These are phyloP conservation scores for Seriola dumerili DNA, from an alignment of 2,113 vertebrate genomes.

Conservation along the genomic window DNA sequence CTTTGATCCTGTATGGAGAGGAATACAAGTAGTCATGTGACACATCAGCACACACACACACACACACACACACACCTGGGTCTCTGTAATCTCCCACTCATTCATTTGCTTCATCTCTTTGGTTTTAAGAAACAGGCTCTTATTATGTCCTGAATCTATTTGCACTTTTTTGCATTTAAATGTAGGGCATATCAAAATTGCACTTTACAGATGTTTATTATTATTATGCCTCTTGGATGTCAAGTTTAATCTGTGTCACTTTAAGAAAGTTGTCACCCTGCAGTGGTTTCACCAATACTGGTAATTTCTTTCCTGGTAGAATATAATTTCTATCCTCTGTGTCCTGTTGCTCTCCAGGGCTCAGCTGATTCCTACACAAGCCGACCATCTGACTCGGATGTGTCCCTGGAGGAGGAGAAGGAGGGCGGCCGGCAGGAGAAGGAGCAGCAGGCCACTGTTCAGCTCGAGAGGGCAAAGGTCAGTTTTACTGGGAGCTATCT, in stretches of 20 bases:
- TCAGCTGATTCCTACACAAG: slow-evolving; percentile 99
- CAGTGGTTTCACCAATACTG: background rate
- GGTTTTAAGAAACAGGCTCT: slow-evolving; percentile 19
- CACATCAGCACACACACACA: slow-evolving; percentile 5
- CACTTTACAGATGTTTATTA: background rate
- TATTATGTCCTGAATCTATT: slow-evolving; percentile 19
- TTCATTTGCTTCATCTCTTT: slow-evolving; percentile 1
- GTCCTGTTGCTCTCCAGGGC: slow-evolving; percentile 85
- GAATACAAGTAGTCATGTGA: slow-evolving; percentile 9
- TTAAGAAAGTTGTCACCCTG: background rate
- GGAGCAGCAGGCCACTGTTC: slow-evolving; percentile 95
- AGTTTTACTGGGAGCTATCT: background rate
- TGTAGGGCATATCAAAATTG: background rate
- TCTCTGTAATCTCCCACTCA: slow-evolving; percentile 11
- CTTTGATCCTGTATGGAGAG: slow-evolving; percentile 67
- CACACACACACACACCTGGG: slow-evolving; percentile 25
- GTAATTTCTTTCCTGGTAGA: background rate
- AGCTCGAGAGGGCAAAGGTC: slow-evolving; percentile 98
- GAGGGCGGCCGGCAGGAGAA: slow-evolving; percentile 94
- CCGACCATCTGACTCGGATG: slow-evolving; percentile 99
- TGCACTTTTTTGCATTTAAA: slow-evolving; percentile 37
- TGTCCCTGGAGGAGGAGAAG: slow-evolving; percentile 97
- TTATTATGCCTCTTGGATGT: background rate
- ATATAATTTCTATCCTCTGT: background rate
- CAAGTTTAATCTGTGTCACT: slow-evolving; percentile 7